Evolutionary conservation across 2,888 invertebrate genomes (phyloP), one percentile per base, ranked within the genome.

Genomic region (Thymelicus acteon): DNA sequence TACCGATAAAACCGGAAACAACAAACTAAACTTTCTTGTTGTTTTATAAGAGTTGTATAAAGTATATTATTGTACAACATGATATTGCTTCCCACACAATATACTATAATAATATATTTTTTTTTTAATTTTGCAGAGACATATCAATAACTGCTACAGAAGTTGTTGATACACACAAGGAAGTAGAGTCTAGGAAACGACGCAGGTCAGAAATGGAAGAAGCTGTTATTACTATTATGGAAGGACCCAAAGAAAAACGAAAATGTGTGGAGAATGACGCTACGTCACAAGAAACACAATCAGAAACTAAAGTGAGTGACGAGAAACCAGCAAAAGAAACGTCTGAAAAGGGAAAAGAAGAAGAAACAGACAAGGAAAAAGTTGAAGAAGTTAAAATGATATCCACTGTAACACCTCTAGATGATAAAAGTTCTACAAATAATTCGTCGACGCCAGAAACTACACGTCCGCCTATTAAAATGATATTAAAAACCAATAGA

Each of bases 121-220:
- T 24, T 71, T 72, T 37, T 52, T 52, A 61, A 58, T 68, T 67
- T 80, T 78, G 63, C 80, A 89, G 90, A 73, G 79, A 85, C 13
- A 80, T 79, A 68, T 64, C 74, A 7, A 80, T 60, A 39, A 8
- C 39, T 58, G n/a, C 39, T n/a, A n/a, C 82, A 73, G 85, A 87
- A 49, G 72, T 81, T 0, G 83, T 84, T 2, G 68, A 75, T 24
- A 77, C 75, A 44, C 31, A 19, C 40, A 78, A 78, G 48, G 80
- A 81, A 60, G 76, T 65, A 49, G 77, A 78, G 15, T 72, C 83
- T 4, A 86, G 87, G 75, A 93, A 92, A 78, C 86, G 93, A n/a
- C 86, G 91, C 3, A 83, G 87, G 0, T 92, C 93, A 0, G 81
- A 84, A 1, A 73, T 89, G 8, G 89, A 89, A 65, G 92, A 90